phyloP scores from a whole-genome alignment of 1,140 invertebrate species.

The Philotrypesis tridentata region DNA sequence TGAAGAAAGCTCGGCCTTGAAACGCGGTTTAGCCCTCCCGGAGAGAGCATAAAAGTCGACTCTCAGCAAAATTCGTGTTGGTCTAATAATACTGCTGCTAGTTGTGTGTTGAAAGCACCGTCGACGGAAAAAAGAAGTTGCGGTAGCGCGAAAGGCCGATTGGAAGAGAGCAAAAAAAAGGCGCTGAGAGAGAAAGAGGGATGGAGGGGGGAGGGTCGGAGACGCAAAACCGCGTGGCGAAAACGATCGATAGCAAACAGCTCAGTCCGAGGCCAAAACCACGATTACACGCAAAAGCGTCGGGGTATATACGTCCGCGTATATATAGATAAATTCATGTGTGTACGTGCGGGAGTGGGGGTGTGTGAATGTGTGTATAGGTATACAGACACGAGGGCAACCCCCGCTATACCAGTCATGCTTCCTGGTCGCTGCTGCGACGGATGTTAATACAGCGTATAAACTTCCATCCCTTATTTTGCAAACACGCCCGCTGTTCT shows the following conservation, averaged over 20 bases:
- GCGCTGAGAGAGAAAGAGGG: not conserved
- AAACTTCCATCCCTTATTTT: slow-evolving; percentile 13
- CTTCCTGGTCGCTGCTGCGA: slow-evolving; percentile 32
- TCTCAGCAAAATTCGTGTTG: not conserved
- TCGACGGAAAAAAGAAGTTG: not conserved
- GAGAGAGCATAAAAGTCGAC: not conserved
- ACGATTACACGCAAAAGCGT: not conserved
- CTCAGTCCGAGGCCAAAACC: slow-evolving; percentile 51
- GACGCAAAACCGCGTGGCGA: slow-evolving; percentile 45
- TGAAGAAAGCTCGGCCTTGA: not conserved
- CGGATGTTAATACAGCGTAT: slow-evolving; percentile 12
- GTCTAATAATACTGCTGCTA: not conserved
- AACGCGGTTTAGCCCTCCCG: not conserved
- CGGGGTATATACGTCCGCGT: not conserved
- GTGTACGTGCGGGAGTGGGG: too few species aligned
- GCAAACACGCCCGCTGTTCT: not conserved
- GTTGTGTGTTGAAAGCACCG: not conserved
- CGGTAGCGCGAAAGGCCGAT: not conserved
- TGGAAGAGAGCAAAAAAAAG: not conserved
- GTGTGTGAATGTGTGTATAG: not conserved
- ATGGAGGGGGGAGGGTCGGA: too few species aligned
- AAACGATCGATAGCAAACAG: slow-evolving; percentile 59
- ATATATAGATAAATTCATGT: too few species aligned
- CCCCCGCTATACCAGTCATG: slow-evolving; percentile 42
- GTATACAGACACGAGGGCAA: not conserved